A percentile compares a stretch with the other conserved stretches of the same genome.
These are phyloP conservation scores for Polymixis flavicincta DNA, from an alignment of 2,888 invertebrate species.

Conservation along the genomic window DNA sequence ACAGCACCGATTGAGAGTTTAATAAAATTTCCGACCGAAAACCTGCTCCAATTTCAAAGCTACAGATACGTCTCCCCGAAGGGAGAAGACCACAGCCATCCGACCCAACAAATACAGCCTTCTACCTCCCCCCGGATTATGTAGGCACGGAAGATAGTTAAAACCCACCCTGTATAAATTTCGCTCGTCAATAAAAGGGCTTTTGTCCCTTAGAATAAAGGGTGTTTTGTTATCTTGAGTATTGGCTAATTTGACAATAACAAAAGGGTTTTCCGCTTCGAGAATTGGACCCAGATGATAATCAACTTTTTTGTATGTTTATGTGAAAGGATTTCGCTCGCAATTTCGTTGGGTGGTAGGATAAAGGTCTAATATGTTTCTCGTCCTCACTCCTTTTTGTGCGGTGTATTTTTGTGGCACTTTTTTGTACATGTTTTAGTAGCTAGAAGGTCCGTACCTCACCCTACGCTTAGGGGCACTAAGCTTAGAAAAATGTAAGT, in stretches of 20 bases:
- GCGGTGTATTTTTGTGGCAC: conserved; percentile 15
- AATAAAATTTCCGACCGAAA: conserved; percentile 61
- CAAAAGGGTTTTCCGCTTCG: conserved; percentile 87
- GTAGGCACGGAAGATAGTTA: conserved; percentile 86
- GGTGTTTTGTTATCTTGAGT: conserved; percentile 91
- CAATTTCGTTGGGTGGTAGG: conserved; percentile 73
- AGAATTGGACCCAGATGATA: conserved; percentile 85
- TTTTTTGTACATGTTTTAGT: not conserved
- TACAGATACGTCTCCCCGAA: conserved; percentile 72
- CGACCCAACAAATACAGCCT: conserved; percentile 62
- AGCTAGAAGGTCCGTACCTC: not conserved
- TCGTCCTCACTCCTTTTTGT: conserved; percentile 29
- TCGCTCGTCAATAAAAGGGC: conserved; percentile 87
- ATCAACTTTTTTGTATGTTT: conserved; percentile 85
- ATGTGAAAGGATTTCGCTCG: conserved; percentile 73
- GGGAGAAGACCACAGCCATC: conserved; percentile 66
- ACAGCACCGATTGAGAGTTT: conserved; percentile 55
- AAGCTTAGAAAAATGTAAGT: too few species aligned
- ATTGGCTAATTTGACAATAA: conserved; percentile 91
- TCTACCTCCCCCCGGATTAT: conserved; percentile 79
- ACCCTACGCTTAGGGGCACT: not conserved
- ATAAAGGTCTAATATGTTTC: conserved; percentile 57
- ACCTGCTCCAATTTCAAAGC: conserved; percentile 73
- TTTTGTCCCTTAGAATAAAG: conserved; percentile 86
- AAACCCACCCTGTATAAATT: conserved; percentile 88